These are phyloP conservation scores for Halcyon badia DNA, from an alignment of 2,797 vertebrate genomes.

Conservation along the genomic window DNA sequence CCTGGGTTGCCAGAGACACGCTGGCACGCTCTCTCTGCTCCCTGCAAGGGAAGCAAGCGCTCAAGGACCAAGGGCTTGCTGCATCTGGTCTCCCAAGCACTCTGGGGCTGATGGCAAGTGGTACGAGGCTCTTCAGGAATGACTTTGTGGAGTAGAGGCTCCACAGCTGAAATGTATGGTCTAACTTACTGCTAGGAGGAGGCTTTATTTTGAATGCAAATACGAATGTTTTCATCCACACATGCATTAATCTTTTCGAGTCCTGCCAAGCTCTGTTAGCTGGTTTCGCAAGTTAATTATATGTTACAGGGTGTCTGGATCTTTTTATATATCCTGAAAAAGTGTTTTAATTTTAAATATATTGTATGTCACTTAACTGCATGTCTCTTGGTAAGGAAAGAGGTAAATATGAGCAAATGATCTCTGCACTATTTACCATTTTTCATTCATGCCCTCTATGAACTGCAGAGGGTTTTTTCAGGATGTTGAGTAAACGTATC, in stretches of 20 bases:
- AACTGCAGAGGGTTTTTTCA: neutral
- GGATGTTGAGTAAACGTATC: neutral
- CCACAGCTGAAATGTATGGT: neutral
- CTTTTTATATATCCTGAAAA: slow-evolving; percentile 27
- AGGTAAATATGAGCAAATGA: neutral
- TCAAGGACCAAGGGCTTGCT: neutral
- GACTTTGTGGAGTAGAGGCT: neutral
- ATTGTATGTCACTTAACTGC: neutral
- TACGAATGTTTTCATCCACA: slow-evolving; percentile 19
- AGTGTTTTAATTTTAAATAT: slow-evolving; percentile 39
- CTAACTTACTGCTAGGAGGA: neutral
- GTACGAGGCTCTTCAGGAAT: neutral
- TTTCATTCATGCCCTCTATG: neutral
- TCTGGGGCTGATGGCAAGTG: accelerated
- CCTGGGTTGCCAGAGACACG: neutral
- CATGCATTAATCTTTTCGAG: neutral
- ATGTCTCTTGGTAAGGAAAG: neutral
- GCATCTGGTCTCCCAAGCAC: neutral
- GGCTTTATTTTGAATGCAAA: neutral
- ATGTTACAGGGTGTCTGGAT: neutral
- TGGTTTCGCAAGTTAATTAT: slow-evolving; percentile 44
- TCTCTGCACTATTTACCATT: neutral
- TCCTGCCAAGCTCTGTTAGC: slow-evolving; percentile 46
- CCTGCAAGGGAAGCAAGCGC: neutral
- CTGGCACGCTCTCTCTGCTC: neutral